Percentiles rank a stretch among this genome's conserved stretches.
Evolutionary conservation across 1,140 invertebrate species (phyloP).

Genomic region (Linepithema humile): DNA sequence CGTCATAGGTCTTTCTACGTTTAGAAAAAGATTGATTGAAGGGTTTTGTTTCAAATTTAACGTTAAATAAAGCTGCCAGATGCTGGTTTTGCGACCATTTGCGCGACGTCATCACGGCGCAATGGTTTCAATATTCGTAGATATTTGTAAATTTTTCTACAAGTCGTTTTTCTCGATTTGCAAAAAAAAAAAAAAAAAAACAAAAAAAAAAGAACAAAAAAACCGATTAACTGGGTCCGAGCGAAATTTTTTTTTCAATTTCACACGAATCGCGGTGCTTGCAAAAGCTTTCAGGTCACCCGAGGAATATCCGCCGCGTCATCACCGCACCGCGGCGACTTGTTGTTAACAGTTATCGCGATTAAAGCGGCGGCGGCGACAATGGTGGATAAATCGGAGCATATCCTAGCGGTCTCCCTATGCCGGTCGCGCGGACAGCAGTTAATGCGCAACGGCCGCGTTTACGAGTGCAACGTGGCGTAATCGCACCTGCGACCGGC

Average conservation of each 20-base stretch:
- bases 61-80: too few relatives aligned
- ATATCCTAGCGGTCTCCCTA: slow-evolving; percentile 4
- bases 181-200: too few relatives aligned
- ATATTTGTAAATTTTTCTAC: too few relatives aligned
- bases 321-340: slow-evolving; percentile 35
- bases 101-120: too few relatives aligned
- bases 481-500: slow-evolving; percentile 56
- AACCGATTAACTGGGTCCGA: too few relatives aligned
- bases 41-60: too few relatives aligned
- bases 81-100: too few relatives aligned
- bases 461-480: slow-evolving; percentile 54
- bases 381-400: slow-evolving; percentile 45
- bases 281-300: not conserved
- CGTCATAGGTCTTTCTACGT: too few relatives aligned
- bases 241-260: not conserved
- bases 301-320: slow-evolving; percentile 40
- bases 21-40: too few relatives aligned
- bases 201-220: too few relatives aligned
- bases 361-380: slow-evolving; percentile 5
- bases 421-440: slow-evolving; percentile 22
- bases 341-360: slow-evolving; percentile 36
- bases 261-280: too few relatives aligned
- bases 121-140: too few relatives aligned
- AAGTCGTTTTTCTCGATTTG: not conserved
- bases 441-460: slow-evolving; percentile 47